Base-by-base conservation (phyloP, 2,888 invertebrate species). In the Rhopalosiphum nymphaeae region DNA sequence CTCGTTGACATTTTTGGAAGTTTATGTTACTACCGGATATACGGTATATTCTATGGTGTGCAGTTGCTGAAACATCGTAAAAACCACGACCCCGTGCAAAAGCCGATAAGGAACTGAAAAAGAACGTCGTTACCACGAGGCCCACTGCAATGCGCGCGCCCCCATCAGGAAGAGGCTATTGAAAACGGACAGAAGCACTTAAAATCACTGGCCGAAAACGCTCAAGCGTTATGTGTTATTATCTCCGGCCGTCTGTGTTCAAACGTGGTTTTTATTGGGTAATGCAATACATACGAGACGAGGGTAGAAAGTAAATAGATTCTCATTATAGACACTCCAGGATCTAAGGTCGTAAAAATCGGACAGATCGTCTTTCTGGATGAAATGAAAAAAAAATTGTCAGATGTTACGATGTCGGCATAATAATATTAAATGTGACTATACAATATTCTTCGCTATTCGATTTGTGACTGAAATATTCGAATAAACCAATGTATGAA, bases 191-290 rank as follows among this genome's bases (percentile, higher is more conserved):
- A 57, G 90, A 85, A 90, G 85, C 90, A 90, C 93, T 93, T 93
- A 93, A 93, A 93, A 90, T 93, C 93, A 93, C 90, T 90, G 93
- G 93, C 93, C 93, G 93, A 93, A 90, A 93, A 93, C 89, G 85
- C 84, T 93, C 46, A 89, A 53, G 49, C 61, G 49, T 46, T 87
- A 53, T n/a, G 91, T 56, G 93, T 93, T 89, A 89, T 93, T 93
- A 89, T 93, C 78, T 93, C 89, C 93, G 89, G 44, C 56, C 89
- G 88, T 84, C 67, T 46, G 89, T 10, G 44, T 57, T 89, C 89
- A 21, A 49, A 88, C 89, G 93, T 89, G 93, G 89, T 46, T 89
- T 93, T 89, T 93, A 89, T 93, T 90, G 90, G 93, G 85, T 93
- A 93, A 92, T 84, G 78, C 93, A 53, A 78, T 88, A 88, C 88